These are phyloP conservation scores for Chiloscyllium plagiosum DNA, from an alignment of 2,113 vertebrate species.

Conservation along the genomic window DNA sequence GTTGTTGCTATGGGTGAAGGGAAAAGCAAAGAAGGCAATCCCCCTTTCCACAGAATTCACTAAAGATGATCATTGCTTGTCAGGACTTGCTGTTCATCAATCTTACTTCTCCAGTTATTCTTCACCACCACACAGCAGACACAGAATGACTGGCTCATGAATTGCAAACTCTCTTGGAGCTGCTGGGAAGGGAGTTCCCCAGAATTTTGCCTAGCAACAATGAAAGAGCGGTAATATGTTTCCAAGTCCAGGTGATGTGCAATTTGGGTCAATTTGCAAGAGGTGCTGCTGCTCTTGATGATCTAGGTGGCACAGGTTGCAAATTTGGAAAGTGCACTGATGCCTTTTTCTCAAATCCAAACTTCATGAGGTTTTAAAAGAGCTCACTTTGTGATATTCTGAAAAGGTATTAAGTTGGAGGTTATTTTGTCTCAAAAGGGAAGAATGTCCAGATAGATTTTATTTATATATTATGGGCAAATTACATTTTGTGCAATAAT, in stretches of 20 bases:
- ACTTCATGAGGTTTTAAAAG: background rate
- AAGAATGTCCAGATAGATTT: background rate
- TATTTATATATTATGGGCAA: background rate
- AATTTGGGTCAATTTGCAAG: background rate
- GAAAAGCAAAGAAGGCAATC: no score
- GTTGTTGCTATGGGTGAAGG: no score
- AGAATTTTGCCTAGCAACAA: background rate
- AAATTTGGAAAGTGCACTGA: background rate
- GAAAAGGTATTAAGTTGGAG: background rate
- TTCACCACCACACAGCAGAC: no score
- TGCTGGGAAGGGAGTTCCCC: background rate
- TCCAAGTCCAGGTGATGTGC: background rate
- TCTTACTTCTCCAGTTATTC: no score
- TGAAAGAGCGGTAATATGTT: background rate
- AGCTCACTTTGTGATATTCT: background rate
- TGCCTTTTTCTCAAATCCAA: background rate
- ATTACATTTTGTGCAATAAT: background rate
- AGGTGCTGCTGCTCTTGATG: background rate
- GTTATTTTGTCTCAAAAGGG: background rate
- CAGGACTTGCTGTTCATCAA: no score
- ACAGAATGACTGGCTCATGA: no score
- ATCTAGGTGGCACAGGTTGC: background rate
- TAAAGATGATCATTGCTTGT: no score
- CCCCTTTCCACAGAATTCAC: no score
- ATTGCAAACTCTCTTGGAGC: no score